Conservation (phyloP, 2,888 invertebrate genomes). For the Harpalus rufipes region DNA sequence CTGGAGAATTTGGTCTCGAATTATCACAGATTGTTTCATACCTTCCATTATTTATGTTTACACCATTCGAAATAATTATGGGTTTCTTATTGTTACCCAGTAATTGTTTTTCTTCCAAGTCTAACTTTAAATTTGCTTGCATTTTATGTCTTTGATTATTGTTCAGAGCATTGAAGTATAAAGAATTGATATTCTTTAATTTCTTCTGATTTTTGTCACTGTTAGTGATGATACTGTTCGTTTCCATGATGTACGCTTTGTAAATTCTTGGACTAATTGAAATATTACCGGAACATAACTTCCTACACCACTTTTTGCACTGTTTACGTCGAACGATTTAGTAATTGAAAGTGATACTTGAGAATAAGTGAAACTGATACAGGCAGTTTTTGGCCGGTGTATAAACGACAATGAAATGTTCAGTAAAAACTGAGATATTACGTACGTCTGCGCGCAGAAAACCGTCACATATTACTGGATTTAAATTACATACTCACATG, state of each 20-base stretch:
- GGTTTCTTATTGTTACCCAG: slow-evolving; percentile 47
- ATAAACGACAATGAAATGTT: slow-evolving; percentile 31
- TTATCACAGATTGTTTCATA: slow-evolving; percentile 58
- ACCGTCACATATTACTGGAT: slow-evolving; percentile 58
- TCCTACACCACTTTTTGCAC: slow-evolving; percentile 65
- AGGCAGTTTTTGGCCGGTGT: not conserved
- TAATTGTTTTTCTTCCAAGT: slow-evolving; percentile 50
- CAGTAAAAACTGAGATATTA: slow-evolving; percentile 34
- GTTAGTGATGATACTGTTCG: slow-evolving; percentile 56
- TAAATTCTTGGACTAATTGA: slow-evolving; percentile 57
- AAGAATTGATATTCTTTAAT: slow-evolving; percentile 63
- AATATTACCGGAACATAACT: slow-evolving; percentile 66
- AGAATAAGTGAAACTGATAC: slow-evolving; percentile 40
- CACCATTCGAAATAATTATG: slow-evolving; percentile 53
- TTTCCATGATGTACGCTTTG: slow-evolving; percentile 50
- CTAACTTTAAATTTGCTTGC: slow-evolving; percentile 48
- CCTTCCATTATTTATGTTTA: not conserved
- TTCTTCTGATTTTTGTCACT: slow-evolving; percentile 53
- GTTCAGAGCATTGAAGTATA: slow-evolving; percentile 68
- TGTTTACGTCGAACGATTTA: slow-evolving; percentile 58
- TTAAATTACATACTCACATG: slow-evolving; percentile 56
- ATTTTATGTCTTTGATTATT: slow-evolving; percentile 60
- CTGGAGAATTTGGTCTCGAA: slow-evolving; percentile 14
- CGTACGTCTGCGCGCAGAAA: slow-evolving; percentile 29
- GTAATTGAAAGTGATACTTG: slow-evolving; percentile 53